Conservation (phyloP, 2,113 vertebrate genomes). For the Terrapene triunguis region DNA sequence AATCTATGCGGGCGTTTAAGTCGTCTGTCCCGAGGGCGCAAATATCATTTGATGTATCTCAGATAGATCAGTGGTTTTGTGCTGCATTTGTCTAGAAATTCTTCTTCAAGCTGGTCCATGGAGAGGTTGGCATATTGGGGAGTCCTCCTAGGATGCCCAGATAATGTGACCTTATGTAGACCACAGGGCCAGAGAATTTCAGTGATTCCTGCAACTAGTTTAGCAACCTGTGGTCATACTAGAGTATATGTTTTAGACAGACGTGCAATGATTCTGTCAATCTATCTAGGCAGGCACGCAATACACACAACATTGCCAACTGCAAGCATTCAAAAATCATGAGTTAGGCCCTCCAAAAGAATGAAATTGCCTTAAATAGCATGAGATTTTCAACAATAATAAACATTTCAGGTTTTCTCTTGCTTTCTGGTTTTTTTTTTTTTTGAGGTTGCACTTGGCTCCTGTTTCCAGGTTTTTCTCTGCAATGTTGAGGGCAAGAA, state of each 20-base stretch:
- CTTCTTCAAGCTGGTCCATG: background rate
- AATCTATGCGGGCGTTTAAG: no score
- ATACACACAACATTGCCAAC: background rate
- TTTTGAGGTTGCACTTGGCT: background rate
- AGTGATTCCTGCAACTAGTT: background rate
- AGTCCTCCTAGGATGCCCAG: background rate
- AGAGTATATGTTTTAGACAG: background rate
- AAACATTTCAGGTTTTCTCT: background rate
- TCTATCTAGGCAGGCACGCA: background rate
- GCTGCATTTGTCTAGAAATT: background rate
- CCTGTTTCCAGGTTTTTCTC: background rate
- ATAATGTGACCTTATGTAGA: background rate
- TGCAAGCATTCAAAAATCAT: background rate
- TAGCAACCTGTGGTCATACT: background rate
- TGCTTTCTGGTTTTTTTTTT: background rate
- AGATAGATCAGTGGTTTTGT: background rate
- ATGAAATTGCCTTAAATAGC: background rate
- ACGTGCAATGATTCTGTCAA: background rate
- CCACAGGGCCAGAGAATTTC: background rate
- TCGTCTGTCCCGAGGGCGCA: background rate
- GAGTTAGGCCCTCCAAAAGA: background rate
- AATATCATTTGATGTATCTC: background rate
- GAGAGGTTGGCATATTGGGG: background rate
- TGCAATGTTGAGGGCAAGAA: background rate
- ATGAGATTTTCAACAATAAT: background rate